Evolutionary conservation across 2,888 invertebrate genomes (phyloP), one percentile per base, ranked within the genome.

Genomic region (Coecobrya sp.): DNA sequence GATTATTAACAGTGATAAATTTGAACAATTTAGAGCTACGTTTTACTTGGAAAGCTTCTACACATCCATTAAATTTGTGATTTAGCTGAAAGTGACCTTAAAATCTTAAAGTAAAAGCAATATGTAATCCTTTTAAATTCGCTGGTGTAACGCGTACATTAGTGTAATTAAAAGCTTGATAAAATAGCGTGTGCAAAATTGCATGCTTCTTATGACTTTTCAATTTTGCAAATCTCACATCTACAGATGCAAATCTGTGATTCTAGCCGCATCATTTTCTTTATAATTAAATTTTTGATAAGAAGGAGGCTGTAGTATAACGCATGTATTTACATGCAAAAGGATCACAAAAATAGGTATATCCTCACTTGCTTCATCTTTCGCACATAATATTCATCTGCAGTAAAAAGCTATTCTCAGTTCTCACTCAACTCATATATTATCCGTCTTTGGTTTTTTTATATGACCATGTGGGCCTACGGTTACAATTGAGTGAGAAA

Each of bases 401-500:
- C n/a, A n/a, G n/a, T n/a, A n/a, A n/a, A n/a, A n/a, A n/a, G n/a
- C n/a, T n/a, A n/a, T n/a, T n/a, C n/a, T n/a, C n/a, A n/a, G 2
- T 68, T 16, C 36, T 65, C 27, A 65, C 11, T 85, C 5, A 25
- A 86, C 19, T 59, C 59, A 81, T 45, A 81, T 45, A 30, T 8
- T 25, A 49, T 22, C 22, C 22, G 27, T 49, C 49, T 70, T 89
- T 89, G 84, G 84, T 89, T 84, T 89, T n/a, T 86, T 90, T 76
- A 89, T 86, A 65, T 90, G 86, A 91, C 86, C 91, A 91, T 86
- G 86, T 86, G 91, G 86, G 91, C 91, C 91, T 91, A 86, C 86
- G 91, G 91, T 91, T 91, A 91, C 91, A 91, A 86, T 65, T 68
- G 86, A 91, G 86, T 91, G 91, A 86, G 86, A 91, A 91, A 91